These are phyloP conservation scores for Crocuta crocuta DNA, from an alignment of 2,113 vertebrate genomes.

Conservation along the genomic window DNA sequence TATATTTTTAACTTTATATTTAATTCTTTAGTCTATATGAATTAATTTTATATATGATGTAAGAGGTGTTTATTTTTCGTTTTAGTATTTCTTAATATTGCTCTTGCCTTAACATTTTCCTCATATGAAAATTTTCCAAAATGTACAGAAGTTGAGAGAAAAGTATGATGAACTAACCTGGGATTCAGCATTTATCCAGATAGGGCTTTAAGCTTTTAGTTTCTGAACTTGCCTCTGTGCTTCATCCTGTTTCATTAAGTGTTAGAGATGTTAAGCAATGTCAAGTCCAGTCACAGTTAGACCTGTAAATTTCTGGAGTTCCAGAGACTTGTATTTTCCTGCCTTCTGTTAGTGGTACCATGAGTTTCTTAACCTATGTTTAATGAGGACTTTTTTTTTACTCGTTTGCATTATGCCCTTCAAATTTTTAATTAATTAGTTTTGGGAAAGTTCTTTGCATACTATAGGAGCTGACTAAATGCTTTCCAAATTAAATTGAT, in stretches of 20 bases:
- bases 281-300: neutral
- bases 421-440: neutral
- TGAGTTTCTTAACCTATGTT: neutral
- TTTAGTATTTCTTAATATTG: conserved; percentile 22
- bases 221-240: neutral
- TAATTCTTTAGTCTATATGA: neutral
- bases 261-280: neutral
- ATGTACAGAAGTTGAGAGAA: neutral
- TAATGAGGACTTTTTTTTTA: conserved; percentile 38
- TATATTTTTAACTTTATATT: neutral
- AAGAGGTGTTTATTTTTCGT: conserved; percentile 15
- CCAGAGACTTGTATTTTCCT: neutral
- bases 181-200: neutral
- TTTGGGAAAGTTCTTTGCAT: neutral
- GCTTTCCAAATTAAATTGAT: neutral
- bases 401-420: neutral
- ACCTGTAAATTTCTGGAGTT: neutral
- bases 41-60: conserved; percentile 8
- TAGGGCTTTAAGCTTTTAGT: neutral
- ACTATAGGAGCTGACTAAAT: neutral
- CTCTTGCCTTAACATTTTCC: neutral
- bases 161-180: neutral
- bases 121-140: neutral
- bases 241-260: neutral
- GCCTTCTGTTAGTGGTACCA: neutral